phyloP scores from a whole-genome alignment of 2,888 invertebrate species.

The Amaurobius ferox region DNA sequence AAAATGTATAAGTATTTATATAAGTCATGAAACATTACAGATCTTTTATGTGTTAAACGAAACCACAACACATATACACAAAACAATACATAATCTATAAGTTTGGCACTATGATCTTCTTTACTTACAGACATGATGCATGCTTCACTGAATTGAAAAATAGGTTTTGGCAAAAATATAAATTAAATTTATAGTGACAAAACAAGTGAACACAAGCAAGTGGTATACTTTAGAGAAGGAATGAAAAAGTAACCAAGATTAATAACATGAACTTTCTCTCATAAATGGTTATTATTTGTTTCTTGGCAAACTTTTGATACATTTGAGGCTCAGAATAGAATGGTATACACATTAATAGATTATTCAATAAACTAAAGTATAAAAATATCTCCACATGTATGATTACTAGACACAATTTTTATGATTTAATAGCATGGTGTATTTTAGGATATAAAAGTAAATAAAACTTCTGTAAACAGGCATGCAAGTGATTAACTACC shows the following conservation, averaged over 20 bases:
- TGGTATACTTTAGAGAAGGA: background rate
- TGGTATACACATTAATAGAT: background rate
- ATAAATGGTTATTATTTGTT: background rate
- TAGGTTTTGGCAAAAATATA: background rate
- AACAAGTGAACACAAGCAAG: constrained; percentile 1
- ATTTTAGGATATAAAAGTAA: too few relatives aligned
- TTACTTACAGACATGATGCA: background rate
- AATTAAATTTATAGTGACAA: background rate
- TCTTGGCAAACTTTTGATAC: background rate
- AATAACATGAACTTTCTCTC: too few relatives aligned
- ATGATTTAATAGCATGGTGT: too few relatives aligned
- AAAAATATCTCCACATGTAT: too few relatives aligned
- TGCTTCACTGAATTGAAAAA: background rate
- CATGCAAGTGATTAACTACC: too few relatives aligned
- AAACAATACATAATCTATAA: background rate
- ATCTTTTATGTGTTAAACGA: background rate
- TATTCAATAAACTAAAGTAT: background rate
- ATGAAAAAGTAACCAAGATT: background rate
- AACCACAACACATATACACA: background rate
- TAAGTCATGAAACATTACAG: background rate
- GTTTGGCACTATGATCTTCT: background rate
- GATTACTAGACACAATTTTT: too few relatives aligned
- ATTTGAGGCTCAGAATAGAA: background rate
- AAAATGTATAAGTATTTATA: background rate
- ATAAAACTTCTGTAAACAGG: too few relatives aligned